Evolutionary conservation across 2,797 vertebrate species (phyloP).

Genomic region (Thaleichthys pacificus): DNA sequence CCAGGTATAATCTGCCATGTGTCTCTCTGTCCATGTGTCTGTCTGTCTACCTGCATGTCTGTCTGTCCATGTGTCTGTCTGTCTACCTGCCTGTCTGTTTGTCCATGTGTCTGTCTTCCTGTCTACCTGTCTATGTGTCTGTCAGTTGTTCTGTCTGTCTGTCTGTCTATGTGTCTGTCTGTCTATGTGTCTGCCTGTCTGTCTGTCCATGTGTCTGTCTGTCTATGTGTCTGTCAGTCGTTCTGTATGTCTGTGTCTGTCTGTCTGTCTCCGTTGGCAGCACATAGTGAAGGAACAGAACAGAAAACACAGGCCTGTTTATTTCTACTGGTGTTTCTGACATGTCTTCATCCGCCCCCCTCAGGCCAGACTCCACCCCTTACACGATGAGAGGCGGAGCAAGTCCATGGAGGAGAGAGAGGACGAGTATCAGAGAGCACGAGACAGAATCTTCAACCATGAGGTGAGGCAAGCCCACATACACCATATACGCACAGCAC

Average conservation of each 20-base stretch:
- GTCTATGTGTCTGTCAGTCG: too few relatives aligned
- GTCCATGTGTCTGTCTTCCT: neutral
- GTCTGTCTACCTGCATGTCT: neutral
- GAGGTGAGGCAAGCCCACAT: slow-evolving; percentile 81
- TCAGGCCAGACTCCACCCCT: slow-evolving; percentile 84
- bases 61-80: neutral
- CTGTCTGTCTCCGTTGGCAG: slow-evolving; percentile 28
- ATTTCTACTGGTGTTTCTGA: slow-evolving; percentile 12
- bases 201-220: too few relatives aligned
- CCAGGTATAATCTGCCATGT: slow-evolving; percentile 74
- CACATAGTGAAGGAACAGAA: too few relatives aligned
- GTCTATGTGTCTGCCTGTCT: too few relatives aligned
- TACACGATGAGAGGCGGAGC: slow-evolving; percentile 90
- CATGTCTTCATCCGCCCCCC: slow-evolving; percentile 67
- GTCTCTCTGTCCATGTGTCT: neutral
- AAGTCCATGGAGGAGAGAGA: slow-evolving; percentile 97
- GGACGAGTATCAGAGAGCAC: slow-evolving; percentile 92
- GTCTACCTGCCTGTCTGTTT: too few relatives aligned
- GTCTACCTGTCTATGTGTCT: slow-evolving; percentile 1
- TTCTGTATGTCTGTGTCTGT: too few relatives aligned
- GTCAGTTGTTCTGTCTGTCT: slow-evolving; percentile 10
- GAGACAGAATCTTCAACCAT: slow-evolving; percentile 94
- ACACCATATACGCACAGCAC: neutral
- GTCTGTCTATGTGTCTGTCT: too few relatives aligned
- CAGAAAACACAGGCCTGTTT: neutral